Evolutionary conservation across 2,888 invertebrate genomes (phyloP), one percentile per base, ranked within the genome.

Genomic region (Hypomecis punctinalis): DNA sequence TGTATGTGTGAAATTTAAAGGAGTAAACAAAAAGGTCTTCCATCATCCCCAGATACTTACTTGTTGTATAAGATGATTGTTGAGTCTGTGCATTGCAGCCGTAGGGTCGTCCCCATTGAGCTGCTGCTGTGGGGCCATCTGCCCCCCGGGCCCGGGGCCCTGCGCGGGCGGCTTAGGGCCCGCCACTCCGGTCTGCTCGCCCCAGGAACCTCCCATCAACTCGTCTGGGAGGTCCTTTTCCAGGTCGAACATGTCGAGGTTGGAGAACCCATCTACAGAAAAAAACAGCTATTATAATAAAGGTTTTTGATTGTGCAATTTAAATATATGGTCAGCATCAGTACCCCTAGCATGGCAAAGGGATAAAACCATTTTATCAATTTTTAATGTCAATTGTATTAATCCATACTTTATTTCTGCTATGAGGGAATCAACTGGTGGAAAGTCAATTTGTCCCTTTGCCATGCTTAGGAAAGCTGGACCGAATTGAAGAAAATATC

Each of bases 151-250:
- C 36, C 97, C 97, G 7, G 97, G 97, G 37, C 97, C 97, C 79
- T 97, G 97, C 35, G 96, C 97, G 36, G 97, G 96, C 71, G 97
- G 96, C 86, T 96, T 97, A 68, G 95, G 95, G 63, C 95, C 93
- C n/a, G 91, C 91, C 79, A 95, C 93, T 68, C 94, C 94, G 69
- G 91, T 87, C 75, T 95, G 95, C 82, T 96, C 96, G 42, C 96
- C 95, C 97, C 97, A 97, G 76, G 96, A 95, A 74, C 95, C 94
- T 63, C 95, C 95, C 89, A 97, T 96, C 74, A 98, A 94, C 90
- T 98, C 98, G 92, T 98, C 98, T 51, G 98, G 98, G 78, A 98
- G 95, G 90, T 97, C 97, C 91, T 97, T 97, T 91, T 98, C 98
- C 89, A 98, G 94, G 92, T 97, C 97, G 88, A 97, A 96, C 95